phyloP scores from a whole-genome alignment of 2,113 vertebrate genomes.

The Phodopus roborovskii region DNA sequence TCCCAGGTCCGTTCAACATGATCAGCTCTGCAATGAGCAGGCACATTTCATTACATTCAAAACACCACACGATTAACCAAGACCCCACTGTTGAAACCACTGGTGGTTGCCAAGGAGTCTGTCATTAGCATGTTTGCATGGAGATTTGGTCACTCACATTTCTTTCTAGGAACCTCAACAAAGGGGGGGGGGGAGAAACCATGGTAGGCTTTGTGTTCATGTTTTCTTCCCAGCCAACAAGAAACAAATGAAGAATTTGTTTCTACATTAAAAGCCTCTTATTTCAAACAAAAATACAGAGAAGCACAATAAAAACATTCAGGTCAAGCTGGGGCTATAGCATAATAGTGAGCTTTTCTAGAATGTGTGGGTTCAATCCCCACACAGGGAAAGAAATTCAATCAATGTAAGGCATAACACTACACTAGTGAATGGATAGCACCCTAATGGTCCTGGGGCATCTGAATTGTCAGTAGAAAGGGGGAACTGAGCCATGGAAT shows the following conservation, averaged over 20 bases:
- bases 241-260: not conserved
- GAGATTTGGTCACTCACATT: not conserved
- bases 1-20: not conserved
- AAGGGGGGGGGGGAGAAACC: not conserved
- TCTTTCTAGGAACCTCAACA: not conserved
- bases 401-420: not conserved
- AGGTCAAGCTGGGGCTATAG: not conserved
- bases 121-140: not conserved
- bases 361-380: too few species aligned
- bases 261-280: slow-evolving; percentile 29
- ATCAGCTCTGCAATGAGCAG: not conserved
- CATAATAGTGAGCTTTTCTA: not conserved
- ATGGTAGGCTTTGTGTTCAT: not conserved
- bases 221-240: not conserved
- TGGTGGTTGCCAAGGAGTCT: not conserved
- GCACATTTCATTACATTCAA: not conserved
- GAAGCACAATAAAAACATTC: slow-evolving; percentile 34
- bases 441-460: too few species aligned
- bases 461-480: too few species aligned
- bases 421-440: not conserved
- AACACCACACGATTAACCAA: not conserved
- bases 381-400: not conserved
- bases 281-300: slow-evolving; percentile 13
- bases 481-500: too few species aligned
- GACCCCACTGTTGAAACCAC: not conserved